Evolutionary conservation across 1,140 invertebrate genomes (phyloP).

Genomic region (Elysia chlorotica): DNA sequence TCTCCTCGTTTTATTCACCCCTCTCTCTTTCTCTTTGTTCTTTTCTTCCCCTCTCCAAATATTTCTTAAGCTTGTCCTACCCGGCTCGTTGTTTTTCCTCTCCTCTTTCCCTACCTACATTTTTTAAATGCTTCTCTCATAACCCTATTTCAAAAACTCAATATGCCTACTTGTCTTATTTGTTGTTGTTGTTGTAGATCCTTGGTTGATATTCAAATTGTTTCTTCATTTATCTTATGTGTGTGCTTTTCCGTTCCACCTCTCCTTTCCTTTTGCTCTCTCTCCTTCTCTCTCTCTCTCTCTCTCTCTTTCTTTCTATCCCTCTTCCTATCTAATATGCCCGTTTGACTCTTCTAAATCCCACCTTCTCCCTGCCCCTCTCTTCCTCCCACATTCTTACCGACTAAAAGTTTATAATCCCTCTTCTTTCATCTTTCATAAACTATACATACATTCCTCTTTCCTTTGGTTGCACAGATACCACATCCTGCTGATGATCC

Average conservation of each 20-base stretch:
- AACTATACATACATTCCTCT: background rate
- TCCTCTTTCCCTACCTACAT: no score
- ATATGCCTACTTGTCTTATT: no score
- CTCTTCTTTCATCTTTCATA: conserved; percentile 7
- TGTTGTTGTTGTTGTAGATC: no score
- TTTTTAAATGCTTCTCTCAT: no score
- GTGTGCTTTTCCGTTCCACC: background rate
- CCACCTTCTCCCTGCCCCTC: background rate
- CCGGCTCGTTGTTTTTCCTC: background rate
- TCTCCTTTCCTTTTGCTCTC: conserved; percentile 24
- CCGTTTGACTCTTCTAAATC: background rate
- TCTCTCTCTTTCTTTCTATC: conserved; percentile 26
- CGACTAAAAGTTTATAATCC: conserved; percentile 14
- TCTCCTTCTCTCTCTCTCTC: conserved; percentile 21
- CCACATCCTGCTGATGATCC: conserved; percentile 81
- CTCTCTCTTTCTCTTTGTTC: no score
- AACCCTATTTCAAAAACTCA: no score
- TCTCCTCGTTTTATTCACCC: no score
- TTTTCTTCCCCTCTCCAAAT: no score
- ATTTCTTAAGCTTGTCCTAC: background rate
- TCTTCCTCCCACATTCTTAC: background rate
- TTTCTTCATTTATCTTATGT: background rate
- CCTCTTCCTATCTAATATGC: conserved; percentile 1
- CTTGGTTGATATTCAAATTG: no score
- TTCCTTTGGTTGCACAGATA: conserved; percentile 75